Evolutionary conservation across 2,113 vertebrate species (phyloP), one percentile per base, ranked within the genome.

Genomic region (Cynocephalus volans): DNA sequence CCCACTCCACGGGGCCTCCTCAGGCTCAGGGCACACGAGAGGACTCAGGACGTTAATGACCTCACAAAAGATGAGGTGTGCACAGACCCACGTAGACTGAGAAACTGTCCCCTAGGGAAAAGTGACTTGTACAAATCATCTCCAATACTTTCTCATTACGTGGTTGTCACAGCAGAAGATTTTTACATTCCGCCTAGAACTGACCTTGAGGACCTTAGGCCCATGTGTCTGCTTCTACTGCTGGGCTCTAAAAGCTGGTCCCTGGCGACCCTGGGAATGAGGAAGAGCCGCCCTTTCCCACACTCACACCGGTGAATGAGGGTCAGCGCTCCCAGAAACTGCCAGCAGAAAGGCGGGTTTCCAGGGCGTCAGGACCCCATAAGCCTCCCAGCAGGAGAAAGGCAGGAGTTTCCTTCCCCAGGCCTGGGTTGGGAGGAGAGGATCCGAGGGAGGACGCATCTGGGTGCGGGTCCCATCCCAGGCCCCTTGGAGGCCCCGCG

Each of bases 31-130:
- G 67, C 67, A 6, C 60, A 7, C 31, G 64, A 65, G 21, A 19
- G 19, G 65, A 60, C 45, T 6, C 19, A 0, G 19, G n/a, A 24
- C 28, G 6, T 0, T 2, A 5, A 6, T 8, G 3, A 4, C 72
- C 84, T 36, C 36, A 48, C 0, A 45, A 1, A 15, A 14, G 1
- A 3, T 13, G 3, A 23, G 33, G 4, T 5, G 3, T n/a, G 36
- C 69, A 31, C 31, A 48, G 5, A 0, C 21, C 64, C 85, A 48
- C 14, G 23, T 7, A 1, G 19, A n/a, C 58, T 5, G 19, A 45
- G 33, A 3, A 17, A 15, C 21, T 0, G 3, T 0, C 0, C 21
- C 15, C 5, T 11, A 0, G 14, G 24, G 8, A 13, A 11, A 0
- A 3, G 5, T 0, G 3, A 31, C 52, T 1, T 0, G 0, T 11